Base-by-base conservation (phyloP, 2,113 vertebrate genomes). In the Saguinus midas region DNA sequence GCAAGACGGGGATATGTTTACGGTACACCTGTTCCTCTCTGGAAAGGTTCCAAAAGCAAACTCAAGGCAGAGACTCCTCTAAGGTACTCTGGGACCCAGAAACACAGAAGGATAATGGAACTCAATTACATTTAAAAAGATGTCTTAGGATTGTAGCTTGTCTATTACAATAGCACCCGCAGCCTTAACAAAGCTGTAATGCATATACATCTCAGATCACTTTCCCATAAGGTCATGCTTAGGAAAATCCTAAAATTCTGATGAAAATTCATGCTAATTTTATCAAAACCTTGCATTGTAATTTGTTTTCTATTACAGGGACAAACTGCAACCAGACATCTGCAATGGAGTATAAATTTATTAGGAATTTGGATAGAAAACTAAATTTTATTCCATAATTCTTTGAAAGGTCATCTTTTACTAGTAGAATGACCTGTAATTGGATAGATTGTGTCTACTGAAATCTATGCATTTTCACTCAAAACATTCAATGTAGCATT, bases 11-110 rank as follows among this genome's bases (percentile, higher is more conserved):
- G 86, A 52, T 64, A 85, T 87, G 94, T 97, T 87, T 92, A 95
- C 40, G 87, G 66, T 40, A 13, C 95, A 97, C 97, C 96, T 97
- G 96, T 92, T 97, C 84, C 11, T 68, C 45, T 82, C 78, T 90
- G 97, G 95, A 93, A 91, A 45, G 29, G 32, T 14, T 94, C 96
- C 93, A 97, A 92, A 83, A 96, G 43, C 18, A 72, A 64, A 76
- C 52, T 50, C 43, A 90, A 2, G 45, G 55, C 87, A 87, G 52
- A 0, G 7, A 13, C 25, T 61, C 58, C 68, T 89, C 52, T 76
- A 20, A 94, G 61, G 72, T 40, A 64, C 73, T 94, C 58, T 8
- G 27, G 32, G 52, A 13, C 58, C 40, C 70, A 91, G 88, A 87
- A 72, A 40, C 43, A 78, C 37, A 76, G 82, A 66, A 76, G 43